Percentiles rank a stretch among this genome's conserved stretches.
Conservation (phyloP, 2,888 invertebrate genomes). For the Clanis bilineata region DNA sequence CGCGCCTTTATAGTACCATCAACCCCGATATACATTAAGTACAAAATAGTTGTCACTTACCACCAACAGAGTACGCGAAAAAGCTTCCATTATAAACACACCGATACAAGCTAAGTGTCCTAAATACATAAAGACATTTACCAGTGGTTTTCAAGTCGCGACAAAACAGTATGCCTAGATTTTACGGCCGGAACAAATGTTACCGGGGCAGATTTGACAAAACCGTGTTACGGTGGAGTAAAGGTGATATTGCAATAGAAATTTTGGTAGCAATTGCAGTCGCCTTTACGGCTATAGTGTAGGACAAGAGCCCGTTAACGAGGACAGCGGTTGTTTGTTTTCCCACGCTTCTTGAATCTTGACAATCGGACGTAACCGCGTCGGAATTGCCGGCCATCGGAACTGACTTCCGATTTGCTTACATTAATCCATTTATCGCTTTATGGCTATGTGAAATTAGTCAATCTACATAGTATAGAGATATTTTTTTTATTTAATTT, state of each 20-base stretch:
- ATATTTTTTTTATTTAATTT: too few species aligned
- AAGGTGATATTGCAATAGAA: conserved; percentile 32
- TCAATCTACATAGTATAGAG: not conserved
- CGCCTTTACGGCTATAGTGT: conserved; percentile 41
- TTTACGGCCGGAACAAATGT: conserved; percentile 21
- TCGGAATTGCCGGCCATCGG: conserved; percentile 45
- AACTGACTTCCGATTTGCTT: conserved; percentile 40
- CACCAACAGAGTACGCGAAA: not conserved
- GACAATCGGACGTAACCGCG: conserved; percentile 49
- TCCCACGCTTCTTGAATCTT: conserved; percentile 65
- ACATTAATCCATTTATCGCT: conserved; percentile 20
- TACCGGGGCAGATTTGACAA: not conserved
- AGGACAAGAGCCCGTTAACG: conserved; percentile 63
- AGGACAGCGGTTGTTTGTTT: conserved; percentile 66
- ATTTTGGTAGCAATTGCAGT: conserved; percentile 43
- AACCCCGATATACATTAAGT: not conserved
- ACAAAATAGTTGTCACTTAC: not conserved
- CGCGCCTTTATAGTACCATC: too few species aligned
- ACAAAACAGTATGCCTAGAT: conserved; percentile 40
- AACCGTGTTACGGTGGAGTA: conserved; percentile 1
- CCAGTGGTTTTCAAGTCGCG: conserved; percentile 40
- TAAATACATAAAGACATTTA: conserved; percentile 45
- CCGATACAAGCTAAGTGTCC: conserved; percentile 27
- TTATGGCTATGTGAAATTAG: not conserved
- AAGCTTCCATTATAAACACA: conserved; percentile 11